Evolutionary conservation across 1,140 invertebrate genomes (phyloP), one percentile per base, ranked within the genome.

Genomic region (Pemphigus obesinymphae): DNA sequence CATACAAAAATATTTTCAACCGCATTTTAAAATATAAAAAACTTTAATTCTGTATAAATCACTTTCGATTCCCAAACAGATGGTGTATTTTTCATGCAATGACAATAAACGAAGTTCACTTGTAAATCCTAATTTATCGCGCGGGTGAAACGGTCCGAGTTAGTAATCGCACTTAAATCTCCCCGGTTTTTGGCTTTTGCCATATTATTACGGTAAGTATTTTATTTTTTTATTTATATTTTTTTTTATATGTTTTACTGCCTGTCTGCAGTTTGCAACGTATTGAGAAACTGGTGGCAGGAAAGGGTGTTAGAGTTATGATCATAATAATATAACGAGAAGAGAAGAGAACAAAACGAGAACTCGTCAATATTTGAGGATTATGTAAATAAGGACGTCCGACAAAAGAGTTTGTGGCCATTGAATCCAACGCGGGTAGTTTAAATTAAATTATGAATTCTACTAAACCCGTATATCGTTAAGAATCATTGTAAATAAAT

Each of bases 371-470:
- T 40, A 23, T 76, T 78, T 15, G 37, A 29, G 31, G 53, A 78
- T 78, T 78, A 78, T 78, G 31, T 78, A 55, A 78, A 70, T 70
- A 70, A 70, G 23, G 23, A 15, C 31, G 11, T 0, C 7, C 23
- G 37, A 43, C 68, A 45, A 70, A 70, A 70, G 40, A 70, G 15
- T 15, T 26, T 0, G 1, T 13, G 6, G 0, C 37, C 11, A 4
- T 53, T 23, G 29, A 31, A 75, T 37, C 29, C 11, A 13, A 29
- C 20, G 29, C 11, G 29, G 0, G 40, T 48, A 50, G 72, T 55
- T 76, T 58, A 58, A 78, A 78, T 55, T 78, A 55, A 78, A 78
- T 78, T 78, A 78, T 78, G 61, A 78, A 78, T 78, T 78, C 53
- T 7, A 43, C 45, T 45, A 29, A 3, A 29, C 23, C 68, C 68